Evolutionary conservation across 2,888 invertebrate species (phyloP).

Genomic region (Catocala nupta): DNA sequence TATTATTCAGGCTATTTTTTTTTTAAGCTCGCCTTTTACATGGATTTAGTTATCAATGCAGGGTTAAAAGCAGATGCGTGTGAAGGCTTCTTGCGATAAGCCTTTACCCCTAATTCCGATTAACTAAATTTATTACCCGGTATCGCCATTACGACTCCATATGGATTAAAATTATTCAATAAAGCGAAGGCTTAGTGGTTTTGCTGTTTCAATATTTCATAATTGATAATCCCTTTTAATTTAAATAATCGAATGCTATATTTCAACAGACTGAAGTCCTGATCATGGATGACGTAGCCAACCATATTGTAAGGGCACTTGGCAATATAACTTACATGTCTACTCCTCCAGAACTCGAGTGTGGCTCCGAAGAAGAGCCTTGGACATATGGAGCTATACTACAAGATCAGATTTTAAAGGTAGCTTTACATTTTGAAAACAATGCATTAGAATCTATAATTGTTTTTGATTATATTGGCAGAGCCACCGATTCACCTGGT

Average conservation of each 20-base stretch:
- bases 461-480: too few relatives aligned
- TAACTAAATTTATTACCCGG: too few relatives aligned
- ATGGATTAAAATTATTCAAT: too few relatives aligned
- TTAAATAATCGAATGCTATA: slow-evolving; percentile 1
- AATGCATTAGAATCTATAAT: too few relatives aligned
- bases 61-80: too few relatives aligned
- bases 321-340: slow-evolving; percentile 51
- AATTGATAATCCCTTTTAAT: slow-evolving; percentile 1
- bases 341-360: slow-evolving; percentile 56
- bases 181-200: too few relatives aligned
- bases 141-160: too few relatives aligned
- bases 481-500: too few relatives aligned
- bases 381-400: slow-evolving; percentile 72
- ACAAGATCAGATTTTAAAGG: slow-evolving; percentile 73
- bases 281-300: slow-evolving; percentile 77
- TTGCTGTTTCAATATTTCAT: background rate
- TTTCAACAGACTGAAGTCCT: slow-evolving; percentile 69
- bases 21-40: too few relatives aligned
- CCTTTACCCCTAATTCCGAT: too few relatives aligned
- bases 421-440: slow-evolving; percentile 34
- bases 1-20: background rate
- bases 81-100: too few relatives aligned
- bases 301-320: slow-evolving; percentile 71
- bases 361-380: slow-evolving; percentile 58
- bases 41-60: too few relatives aligned